Conservation (phyloP, 2,797 vertebrate genomes). For the Fundulus diaphanus region DNA sequence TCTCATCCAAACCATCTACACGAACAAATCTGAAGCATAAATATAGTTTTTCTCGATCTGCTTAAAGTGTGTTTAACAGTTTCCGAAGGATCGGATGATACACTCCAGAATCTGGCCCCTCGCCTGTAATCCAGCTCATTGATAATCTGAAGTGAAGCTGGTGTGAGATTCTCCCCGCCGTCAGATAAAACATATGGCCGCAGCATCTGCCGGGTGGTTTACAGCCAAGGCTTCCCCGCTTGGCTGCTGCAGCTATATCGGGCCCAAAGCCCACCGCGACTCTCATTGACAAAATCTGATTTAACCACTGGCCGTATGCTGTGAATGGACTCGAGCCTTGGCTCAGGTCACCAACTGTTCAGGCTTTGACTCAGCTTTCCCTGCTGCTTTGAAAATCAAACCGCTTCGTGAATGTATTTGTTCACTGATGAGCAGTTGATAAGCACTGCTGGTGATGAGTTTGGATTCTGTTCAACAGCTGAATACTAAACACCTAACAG, state of each 20-base stretch:
- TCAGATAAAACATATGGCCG: constrained; percentile 75
- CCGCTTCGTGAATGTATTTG: not conserved
- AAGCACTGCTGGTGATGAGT: not conserved
- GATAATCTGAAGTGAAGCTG: constrained; percentile 60
- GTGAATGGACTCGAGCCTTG: constrained; percentile 55
- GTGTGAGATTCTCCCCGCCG: constrained; percentile 54
- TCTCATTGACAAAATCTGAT: constrained; percentile 80
- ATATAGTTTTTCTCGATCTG: not conserved
- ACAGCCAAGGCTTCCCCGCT: constrained; percentile 55
- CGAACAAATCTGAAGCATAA: not conserved
- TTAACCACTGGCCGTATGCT: constrained; percentile 62
- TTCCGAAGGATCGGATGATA: not conserved
- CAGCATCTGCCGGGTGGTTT: constrained; percentile 74
- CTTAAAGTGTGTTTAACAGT: not conserved
- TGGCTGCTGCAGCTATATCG: constrained; percentile 52
- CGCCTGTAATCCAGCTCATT: constrained; percentile 61
- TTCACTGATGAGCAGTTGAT: constrained; percentile 1
- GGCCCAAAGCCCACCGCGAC: constrained; percentile 61
- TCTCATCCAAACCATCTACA: not conserved
- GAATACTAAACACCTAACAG: not conserved
- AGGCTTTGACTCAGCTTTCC: constrained; percentile 46
- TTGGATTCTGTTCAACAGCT: not conserved
- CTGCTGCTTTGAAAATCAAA: constrained; percentile 22
- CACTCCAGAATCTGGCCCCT: constrained; percentile 30
- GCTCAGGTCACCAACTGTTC: constrained; percentile 70